phyloP scores from a whole-genome alignment of 2,797 vertebrate species.

The Nyctalus aviator region DNA sequence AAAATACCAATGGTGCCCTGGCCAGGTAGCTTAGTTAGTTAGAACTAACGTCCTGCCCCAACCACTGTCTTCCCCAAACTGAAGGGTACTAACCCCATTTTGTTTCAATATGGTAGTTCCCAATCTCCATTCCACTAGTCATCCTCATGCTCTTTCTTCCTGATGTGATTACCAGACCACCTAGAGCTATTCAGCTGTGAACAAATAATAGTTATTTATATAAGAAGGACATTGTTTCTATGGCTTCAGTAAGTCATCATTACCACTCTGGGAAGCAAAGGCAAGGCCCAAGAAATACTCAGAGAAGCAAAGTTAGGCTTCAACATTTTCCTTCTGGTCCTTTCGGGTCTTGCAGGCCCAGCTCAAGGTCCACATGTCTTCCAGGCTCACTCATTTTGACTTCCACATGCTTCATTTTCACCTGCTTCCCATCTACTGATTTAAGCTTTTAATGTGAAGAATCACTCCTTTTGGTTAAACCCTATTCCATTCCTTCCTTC shows the following conservation, averaged over 20 bases:
- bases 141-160: background rate
- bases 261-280: background rate
- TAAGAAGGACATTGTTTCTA: background rate
- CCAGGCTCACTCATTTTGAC: background rate
- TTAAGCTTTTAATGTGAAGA: conserved; percentile 4
- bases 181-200: background rate
- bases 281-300: background rate
- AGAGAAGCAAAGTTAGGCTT: background rate
- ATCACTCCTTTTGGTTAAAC: background rate
- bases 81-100: background rate
- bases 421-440: background rate
- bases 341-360: background rate
- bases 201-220: background rate
- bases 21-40: background rate
- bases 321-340: background rate
- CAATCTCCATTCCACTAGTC: background rate
- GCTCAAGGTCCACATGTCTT: fast-evolving
- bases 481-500: background rate
- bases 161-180: background rate
- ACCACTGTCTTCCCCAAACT: background rate
- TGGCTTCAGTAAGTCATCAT: background rate
- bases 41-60: background rate
- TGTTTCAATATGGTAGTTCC: background rate
- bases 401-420: background rate
- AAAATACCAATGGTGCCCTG: background rate